Base-by-base conservation (phyloP, 1,140 invertebrate genomes). In the Hycleus phaleratus region DNA sequence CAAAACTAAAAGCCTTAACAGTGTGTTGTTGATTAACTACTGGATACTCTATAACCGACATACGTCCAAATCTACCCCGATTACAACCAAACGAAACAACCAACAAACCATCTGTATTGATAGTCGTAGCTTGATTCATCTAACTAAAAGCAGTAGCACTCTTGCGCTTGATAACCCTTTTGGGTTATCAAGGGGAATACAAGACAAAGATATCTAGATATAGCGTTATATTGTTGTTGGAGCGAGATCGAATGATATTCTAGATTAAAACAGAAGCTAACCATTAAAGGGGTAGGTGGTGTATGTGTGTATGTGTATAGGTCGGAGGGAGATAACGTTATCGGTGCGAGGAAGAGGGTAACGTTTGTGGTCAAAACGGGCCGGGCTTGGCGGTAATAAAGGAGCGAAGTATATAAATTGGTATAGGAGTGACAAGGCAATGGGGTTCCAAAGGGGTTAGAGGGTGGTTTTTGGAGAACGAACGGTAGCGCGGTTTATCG, bases 241-340 rank as follows among this genome's bases (percentile, higher is more conserved):
- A 42, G 11, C 10, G 11, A 11, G 40, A 42, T 42, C 9, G 9
- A 6, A 42, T 3, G 7, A 39, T 44, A 55, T 45, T 59, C 63
- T 63, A 72, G 71, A 72, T 72, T 72, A 72, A 72, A 72, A 71
- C 69, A 70, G 71, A 71, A 72, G 70, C 70, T 60, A 71, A 70
- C 32, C 69, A 69, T 70, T 42, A 6, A 69, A 71, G 70, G 69
- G 68, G 69, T 18, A 18, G 18, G 18, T 18, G 18, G 18, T 18
- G 18, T 18, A 18, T 18, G 2, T 18, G 18, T 18, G 18, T 18
- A 18, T 18, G 18, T 18, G 68, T 68, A 68, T 61, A 63, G 47
- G 65, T 65, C 48, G 55, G 62, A 71, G 58, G 54, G 60, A 64
- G 70, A 71, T 32, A 32, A 32, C 32, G 7, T 32, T 32, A 32